Conservation (phyloP, 1,140 invertebrate species). For the Cryptotermes secundus region DNA sequence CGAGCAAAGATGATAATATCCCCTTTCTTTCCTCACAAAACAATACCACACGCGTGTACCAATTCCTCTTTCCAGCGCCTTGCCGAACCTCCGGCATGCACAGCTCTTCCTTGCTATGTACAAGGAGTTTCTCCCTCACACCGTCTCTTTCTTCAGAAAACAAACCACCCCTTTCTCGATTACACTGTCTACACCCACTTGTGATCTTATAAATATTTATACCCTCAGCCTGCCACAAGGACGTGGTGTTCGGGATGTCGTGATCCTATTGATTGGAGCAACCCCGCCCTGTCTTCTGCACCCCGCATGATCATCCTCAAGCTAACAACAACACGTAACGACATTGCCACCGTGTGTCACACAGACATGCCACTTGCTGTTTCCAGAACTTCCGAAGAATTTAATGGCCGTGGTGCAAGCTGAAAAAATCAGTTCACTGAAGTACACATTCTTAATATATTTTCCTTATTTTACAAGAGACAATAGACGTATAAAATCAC, state of each 20-base stretch:
- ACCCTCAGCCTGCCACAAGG: slow-evolving; percentile 4
- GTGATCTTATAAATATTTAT: slow-evolving; percentile 20
- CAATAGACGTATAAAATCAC: no score
- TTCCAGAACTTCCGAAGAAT: not conserved
- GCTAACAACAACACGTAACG: not conserved
- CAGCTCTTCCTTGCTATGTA: not conserved
- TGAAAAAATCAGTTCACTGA: no score
- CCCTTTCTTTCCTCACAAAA: not conserved
- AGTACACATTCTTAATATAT: no score
- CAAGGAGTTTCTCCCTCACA: not conserved
- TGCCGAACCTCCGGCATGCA: not conserved
- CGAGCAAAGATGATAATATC: not conserved
- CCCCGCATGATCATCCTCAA: not conserved
- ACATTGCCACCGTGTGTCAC: not conserved
- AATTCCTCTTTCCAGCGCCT: not conserved
- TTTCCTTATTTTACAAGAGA: no score
- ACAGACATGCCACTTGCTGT: not conserved
- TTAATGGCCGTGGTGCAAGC: no score
- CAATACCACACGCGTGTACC: not conserved
- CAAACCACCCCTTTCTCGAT: slow-evolving; percentile 9
- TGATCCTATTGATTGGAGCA: slow-evolving; percentile 9
- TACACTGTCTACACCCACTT: slow-evolving; percentile 15
- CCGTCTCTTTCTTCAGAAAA: not conserved
- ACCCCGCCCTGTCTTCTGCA: not conserved
- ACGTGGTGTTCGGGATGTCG: slow-evolving; percentile 6